Evolutionary conservation across 1,140 invertebrate species (phyloP).

Genomic region (Eurosta solidaginis): DNA sequence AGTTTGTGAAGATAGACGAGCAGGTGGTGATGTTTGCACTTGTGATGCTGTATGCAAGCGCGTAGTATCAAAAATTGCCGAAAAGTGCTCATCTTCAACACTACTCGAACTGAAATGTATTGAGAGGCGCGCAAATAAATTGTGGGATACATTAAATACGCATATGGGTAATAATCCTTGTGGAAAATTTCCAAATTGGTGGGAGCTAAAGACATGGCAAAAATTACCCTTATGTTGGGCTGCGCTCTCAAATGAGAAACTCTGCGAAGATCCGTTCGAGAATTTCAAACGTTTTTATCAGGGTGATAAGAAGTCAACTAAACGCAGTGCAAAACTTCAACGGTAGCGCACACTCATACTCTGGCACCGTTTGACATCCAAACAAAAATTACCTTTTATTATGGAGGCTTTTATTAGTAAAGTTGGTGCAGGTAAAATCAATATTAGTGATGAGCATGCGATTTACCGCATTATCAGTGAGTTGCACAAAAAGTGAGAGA

Average conservation of each 20-base stretch:
- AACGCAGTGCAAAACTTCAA: not conserved
- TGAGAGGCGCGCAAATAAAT: not conserved
- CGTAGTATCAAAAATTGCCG: not conserved
- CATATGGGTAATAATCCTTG: not conserved
- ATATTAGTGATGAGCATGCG: constrained; percentile 5
- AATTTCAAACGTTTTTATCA: constrained; percentile 40
- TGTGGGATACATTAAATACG: not conserved
- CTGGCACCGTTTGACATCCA: not conserved
- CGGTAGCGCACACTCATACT: not conserved
- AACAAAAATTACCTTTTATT: constrained; percentile 41
- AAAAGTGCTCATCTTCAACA: not conserved
- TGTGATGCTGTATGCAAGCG: not conserved
- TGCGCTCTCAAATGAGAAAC: constrained; percentile 29
- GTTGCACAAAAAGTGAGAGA: not conserved
- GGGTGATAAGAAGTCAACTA: not conserved
- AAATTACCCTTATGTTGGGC: constrained; percentile 45
- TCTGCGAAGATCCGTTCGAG: constrained; percentile 37
- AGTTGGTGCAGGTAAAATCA: not conserved
- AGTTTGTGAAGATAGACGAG: not conserved
- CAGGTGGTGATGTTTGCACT: not conserved
- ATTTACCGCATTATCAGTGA: constrained; percentile 4
- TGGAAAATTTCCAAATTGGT: not conserved
- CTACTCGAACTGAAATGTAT: not conserved
- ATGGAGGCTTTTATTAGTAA: constrained; percentile 40
- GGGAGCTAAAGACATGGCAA: not conserved